Conservation (phyloP, 2,888 invertebrate species). For the Tridacna gigas region DNA sequence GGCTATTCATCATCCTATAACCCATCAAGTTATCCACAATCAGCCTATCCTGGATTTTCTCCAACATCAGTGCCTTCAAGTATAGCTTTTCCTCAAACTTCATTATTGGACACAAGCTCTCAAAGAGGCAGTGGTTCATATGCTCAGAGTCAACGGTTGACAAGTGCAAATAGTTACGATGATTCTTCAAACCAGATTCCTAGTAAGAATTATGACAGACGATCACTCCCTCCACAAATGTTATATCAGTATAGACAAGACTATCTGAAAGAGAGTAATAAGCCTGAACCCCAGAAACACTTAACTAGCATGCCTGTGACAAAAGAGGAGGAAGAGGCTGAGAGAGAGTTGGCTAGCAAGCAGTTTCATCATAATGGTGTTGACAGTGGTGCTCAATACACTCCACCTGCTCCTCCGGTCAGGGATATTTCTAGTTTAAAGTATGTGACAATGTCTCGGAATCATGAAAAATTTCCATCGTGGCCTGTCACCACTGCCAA, state of each 20-base stretch:
- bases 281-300: constrained; percentile 49
- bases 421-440: constrained; percentile 90
- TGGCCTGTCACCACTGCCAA: constrained; percentile 89
- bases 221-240: constrained; percentile 68
- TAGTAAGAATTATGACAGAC: constrained; percentile 56
- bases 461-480: constrained; percentile 91
- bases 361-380: constrained; percentile 56
- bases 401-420: constrained; percentile 86
- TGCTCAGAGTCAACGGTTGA: constrained; percentile 45
- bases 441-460: constrained; percentile 88
- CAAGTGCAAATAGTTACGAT: constrained; percentile 59
- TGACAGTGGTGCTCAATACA: constrained; percentile 63
- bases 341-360: constrained; percentile 60
- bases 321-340: constrained; percentile 69
- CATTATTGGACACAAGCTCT: constrained; percentile 20
- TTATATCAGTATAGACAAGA: constrained; percentile 54
- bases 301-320: constrained; percentile 65
- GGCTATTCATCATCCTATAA: constrained; percentile 51
- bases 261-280: constrained; percentile 44
- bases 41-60: constrained; percentile 37
- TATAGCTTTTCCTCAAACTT: constrained; percentile 16
- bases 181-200: constrained; percentile 59
- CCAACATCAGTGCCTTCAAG: constrained; percentile 49
- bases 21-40: constrained; percentile 33
- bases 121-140: constrained; percentile 34